These are phyloP conservation scores for Brachionus calyciflorus DNA, from an alignment of 1,140 invertebrate species.

Conservation along the genomic window DNA sequence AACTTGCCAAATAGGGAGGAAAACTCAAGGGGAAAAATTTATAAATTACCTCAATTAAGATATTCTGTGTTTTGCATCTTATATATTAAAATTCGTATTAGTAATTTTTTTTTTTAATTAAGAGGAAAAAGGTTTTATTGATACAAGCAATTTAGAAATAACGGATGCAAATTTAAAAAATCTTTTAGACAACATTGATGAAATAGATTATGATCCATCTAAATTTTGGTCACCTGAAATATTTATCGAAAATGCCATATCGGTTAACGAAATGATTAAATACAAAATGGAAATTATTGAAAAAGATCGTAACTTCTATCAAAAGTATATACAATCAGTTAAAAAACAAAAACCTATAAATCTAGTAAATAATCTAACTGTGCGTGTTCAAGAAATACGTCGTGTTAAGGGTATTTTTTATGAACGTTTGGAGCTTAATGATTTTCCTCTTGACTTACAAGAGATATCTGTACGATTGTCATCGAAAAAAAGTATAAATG, in stretches of 20 bases:
- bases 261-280: neutral
- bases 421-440: conserved; percentile 33
- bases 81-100: neutral
- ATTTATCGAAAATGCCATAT: conserved; percentile 37
- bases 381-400: neutral
- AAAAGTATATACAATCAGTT: neutral
- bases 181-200: conserved; percentile 34
- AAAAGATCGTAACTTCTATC: conserved; percentile 17
- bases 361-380: conserved; percentile 9
- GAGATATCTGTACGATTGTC: conserved; percentile 24
- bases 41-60: neutral
- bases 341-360: conserved; percentile 3
- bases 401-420: conserved; percentile 34
- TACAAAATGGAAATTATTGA: conserved; percentile 46
- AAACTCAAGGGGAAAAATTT: no score
- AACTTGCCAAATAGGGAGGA: no score
- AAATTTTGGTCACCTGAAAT: conserved; percentile 42
- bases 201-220: conserved; percentile 21
- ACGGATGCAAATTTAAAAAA: conserved; percentile 36
- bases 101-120: neutral
- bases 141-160: neutral
- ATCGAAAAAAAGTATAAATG: conserved; percentile 11
- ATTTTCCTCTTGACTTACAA: conserved; percentile 45
- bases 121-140: neutral
- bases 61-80: neutral